Conservation (phyloP, 2,113 vertebrate species). For the Mastomys natalensis region DNA sequence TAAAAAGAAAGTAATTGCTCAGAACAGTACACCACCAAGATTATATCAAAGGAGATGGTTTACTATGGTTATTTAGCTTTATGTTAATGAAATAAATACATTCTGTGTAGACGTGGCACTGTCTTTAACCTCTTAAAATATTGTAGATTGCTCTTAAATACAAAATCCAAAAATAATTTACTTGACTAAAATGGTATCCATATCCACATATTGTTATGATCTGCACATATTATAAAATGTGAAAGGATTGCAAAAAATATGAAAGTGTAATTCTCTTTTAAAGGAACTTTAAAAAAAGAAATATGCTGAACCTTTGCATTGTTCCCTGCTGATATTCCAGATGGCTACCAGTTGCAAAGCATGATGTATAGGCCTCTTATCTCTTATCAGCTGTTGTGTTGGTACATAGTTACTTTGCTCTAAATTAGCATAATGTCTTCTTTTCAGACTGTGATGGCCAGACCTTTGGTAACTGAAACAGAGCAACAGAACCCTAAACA, state of each 20-base stretch:
- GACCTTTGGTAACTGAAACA: slow-evolving; percentile 60
- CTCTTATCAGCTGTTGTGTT: neutral
- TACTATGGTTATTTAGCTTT: neutral
- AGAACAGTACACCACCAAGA: neutral
- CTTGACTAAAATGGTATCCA: neutral
- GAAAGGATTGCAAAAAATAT: neutral
- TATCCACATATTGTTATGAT: neutral
- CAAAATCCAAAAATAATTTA: neutral
- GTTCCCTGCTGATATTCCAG: neutral
- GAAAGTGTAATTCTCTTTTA: neutral
- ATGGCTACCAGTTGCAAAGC: slow-evolving; percentile 34
- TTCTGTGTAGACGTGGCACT: neutral
- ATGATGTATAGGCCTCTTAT: neutral
- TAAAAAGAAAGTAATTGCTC: neutral
- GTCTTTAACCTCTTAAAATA: neutral
- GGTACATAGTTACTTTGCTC: slow-evolving; percentile 22
- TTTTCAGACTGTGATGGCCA: slow-evolving; percentile 32
- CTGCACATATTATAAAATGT: neutral
- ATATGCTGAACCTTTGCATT: slow-evolving; percentile 50
- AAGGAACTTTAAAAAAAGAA: slow-evolving; percentile 29
- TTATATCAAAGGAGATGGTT: neutral
- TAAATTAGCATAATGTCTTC: slow-evolving; percentile 4
- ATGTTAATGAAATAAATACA: neutral
- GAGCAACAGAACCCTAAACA: slow-evolving; percentile 30
- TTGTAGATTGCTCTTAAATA: neutral